Base-by-base conservation (phyloP, 2,888 invertebrate genomes). In the Microctonus aethiopoides region DNA sequence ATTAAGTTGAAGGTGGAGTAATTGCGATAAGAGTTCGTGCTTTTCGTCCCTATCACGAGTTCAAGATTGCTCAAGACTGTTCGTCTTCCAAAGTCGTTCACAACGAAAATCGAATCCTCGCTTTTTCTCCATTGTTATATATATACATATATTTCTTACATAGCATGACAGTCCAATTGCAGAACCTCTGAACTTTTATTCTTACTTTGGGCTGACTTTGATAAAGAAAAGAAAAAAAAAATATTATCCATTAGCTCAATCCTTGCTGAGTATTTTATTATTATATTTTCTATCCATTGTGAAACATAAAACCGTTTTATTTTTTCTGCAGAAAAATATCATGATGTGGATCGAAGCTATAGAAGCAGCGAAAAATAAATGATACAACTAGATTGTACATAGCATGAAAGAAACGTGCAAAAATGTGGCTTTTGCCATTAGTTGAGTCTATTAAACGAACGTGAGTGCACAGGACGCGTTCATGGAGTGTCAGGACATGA, bases 21-120 rank as follows among this genome's bases (percentile, higher is more conserved):
- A 77, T 78, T 76, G 78, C 74, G 77, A 77, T 76, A 77, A 75
- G 76, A 75, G 76, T 76, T 76, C 73, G 74, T 71, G 71, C 62
- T 67, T 70, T 74, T 72, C 72, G 71, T 72, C 64, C 68, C 71
- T 68, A 29, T 57, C 29, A 57, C 16, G 16, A 16, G 39, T 64
- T 52, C 65, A 57, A 72, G 74, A 74, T 72, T 72, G 72, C 66
- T 57, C 10, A 32, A 72, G 71, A 72, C 69, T 73, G 67, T 71
- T 65, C 52, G 20, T 26, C 22, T 36, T 60, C 16, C 32, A 57
- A 32, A 7, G 32, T 22, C 22, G n/a, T 22, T 36, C 39, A 16
- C 41, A n/a, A 2, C n/a, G 39, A 36, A 36, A 24, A 24, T 60
- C 20, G 22, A 60, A 29, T 24, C 34, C 13, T 52, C 52, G 24